These are phyloP conservation scores for Aquatica leii DNA, from an alignment of 2,888 invertebrate species.

Conservation along the genomic window DNA sequence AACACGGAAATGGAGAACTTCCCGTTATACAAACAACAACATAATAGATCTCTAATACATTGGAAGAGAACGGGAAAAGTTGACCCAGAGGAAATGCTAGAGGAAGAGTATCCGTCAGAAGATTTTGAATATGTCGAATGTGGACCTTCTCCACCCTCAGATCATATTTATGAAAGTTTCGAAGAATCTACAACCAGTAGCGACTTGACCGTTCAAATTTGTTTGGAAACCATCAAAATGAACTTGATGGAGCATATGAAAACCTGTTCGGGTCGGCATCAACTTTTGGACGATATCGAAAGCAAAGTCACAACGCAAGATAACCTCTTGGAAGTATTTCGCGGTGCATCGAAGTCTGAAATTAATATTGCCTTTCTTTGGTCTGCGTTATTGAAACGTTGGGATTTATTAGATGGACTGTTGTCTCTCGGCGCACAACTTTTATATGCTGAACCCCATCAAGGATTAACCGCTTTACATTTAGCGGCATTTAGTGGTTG, in stretches of 20 bases:
- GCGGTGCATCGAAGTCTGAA: constrained; percentile 70
- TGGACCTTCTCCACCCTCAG: constrained; percentile 81
- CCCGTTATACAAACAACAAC: constrained; percentile 55
- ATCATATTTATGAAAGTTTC: constrained; percentile 84
- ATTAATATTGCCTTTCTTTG: constrained; percentile 77
- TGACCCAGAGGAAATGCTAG: constrained; percentile 63
- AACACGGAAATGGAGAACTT: constrained; percentile 58
- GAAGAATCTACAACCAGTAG: constrained; percentile 72
- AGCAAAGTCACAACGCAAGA: constrained; percentile 70
- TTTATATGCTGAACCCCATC: constrained; percentile 73
- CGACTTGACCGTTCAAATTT: constrained; percentile 76
- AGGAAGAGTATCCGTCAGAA: constrained; percentile 73
- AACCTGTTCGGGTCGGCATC: constrained; percentile 71
- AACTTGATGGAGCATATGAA: constrained; percentile 79
- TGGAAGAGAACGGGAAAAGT: constrained; percentile 40
- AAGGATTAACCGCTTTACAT: constrained; percentile 78
- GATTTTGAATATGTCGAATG: constrained; percentile 82
- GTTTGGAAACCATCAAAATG: constrained; percentile 76
- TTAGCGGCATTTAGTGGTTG: constrained; percentile 83
- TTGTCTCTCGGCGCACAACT: constrained; percentile 75
- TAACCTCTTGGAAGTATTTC: constrained; percentile 63
- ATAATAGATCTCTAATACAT: constrained; percentile 39
- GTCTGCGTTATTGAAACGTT: constrained; percentile 76
- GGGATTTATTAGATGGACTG: constrained; percentile 71
- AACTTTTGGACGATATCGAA: constrained; percentile 78